phyloP scores from a whole-genome alignment of 1,140 invertebrate genomes.

The Drosophila guanche region DNA sequence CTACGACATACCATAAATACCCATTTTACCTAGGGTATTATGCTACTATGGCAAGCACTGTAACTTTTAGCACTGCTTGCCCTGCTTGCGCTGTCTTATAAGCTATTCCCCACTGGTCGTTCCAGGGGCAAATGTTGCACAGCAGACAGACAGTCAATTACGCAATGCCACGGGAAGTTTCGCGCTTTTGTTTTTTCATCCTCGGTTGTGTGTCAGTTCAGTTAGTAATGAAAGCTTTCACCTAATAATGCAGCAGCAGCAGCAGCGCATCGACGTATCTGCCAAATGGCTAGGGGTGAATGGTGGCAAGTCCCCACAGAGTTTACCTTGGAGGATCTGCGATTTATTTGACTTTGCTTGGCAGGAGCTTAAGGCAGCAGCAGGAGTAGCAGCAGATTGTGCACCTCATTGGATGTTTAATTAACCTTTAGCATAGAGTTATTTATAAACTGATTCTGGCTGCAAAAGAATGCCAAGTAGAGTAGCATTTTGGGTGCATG shows the following conservation, averaged over 20 bases:
- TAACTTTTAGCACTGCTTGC: slow-evolving; percentile 17
- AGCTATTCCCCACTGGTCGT: slow-evolving; percentile 33
- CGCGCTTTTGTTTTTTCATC: slow-evolving; percentile 36
- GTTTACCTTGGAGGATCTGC: background rate
- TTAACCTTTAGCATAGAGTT: background rate
- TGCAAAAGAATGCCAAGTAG: no score
- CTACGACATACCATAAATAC: no score
- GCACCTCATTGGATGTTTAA: slow-evolving; percentile 23
- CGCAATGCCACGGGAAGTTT: slow-evolving; percentile 62
- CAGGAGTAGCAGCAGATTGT: background rate
- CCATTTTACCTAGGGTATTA: background rate
- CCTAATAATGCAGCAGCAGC: slow-evolving; percentile 15
- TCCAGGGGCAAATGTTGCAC: slow-evolving; percentile 51
- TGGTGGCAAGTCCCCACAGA: background rate
- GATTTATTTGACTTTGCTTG: slow-evolving; percentile 33
- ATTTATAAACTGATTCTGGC: no score
- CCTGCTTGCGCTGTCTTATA: background rate
- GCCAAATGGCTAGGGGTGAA: slow-evolving; percentile 25
- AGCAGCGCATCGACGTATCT: slow-evolving; percentile 32
- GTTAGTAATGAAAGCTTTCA: slow-evolving; percentile 54
- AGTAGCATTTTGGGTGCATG: no score
- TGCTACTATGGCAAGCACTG: slow-evolving; percentile 65
- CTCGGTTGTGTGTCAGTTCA: slow-evolving; percentile 40
- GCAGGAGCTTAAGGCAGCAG: slow-evolving; percentile 3
- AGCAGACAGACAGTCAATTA: slow-evolving; percentile 68